phyloP scores from a whole-genome alignment of 1,140 invertebrate species.

The Bombus polaris region DNA sequence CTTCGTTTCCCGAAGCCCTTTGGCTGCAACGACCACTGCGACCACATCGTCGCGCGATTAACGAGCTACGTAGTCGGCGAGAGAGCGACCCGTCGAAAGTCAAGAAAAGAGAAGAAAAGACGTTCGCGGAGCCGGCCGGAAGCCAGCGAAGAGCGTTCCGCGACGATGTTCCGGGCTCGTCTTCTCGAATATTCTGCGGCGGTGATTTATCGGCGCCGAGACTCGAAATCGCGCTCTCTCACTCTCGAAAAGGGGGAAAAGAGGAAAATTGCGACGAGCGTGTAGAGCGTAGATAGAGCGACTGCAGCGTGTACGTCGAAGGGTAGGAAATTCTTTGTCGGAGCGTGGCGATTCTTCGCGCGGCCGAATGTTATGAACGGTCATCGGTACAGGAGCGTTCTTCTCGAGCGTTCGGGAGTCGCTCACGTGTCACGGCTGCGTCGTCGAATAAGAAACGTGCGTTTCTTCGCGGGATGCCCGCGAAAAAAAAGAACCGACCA shows the following conservation, averaged over 20 bases:
- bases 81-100: too few species aligned
- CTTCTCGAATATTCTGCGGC: conserved; percentile 42
- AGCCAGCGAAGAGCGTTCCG: not conserved
- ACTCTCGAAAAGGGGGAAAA: not conserved
- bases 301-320: not conserved
- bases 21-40: not conserved
- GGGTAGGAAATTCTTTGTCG: not conserved
- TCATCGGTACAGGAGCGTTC: not conserved
- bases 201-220: conserved; percentile 56
- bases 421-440: not conserved
- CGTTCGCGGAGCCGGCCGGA: not conserved
- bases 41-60: not conserved
- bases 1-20: not conserved
- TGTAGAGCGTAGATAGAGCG: not conserved
- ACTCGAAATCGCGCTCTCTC: not conserved
- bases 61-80: not conserved
- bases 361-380: not conserved
- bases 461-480: not conserved
- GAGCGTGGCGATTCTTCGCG: not conserved
- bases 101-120: not conserved
- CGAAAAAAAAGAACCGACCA: too few species aligned
- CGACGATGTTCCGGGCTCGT: not conserved
- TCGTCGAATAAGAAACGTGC: not conserved
- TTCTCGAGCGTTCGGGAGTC: not conserved
- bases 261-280: not conserved